Conservation (phyloP, 64 coral and sea anemone species). For the Platygyra sinensis region DNA sequence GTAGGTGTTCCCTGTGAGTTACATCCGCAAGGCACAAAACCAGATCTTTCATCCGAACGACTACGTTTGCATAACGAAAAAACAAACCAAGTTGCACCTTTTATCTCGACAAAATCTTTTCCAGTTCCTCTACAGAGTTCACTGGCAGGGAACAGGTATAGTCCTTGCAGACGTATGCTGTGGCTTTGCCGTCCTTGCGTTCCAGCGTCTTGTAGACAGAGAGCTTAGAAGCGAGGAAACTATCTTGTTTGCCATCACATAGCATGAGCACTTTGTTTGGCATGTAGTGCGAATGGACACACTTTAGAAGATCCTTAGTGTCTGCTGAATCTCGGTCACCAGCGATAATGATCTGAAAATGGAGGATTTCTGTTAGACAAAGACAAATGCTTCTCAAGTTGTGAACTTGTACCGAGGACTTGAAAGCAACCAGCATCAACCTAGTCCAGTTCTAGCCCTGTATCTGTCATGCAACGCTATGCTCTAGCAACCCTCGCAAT, state of each 20-base stretch:
- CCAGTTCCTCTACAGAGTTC: slow-evolving; percentile 72
- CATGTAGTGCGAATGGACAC: slow-evolving; percentile 82
- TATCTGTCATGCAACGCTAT: too few relatives aligned
- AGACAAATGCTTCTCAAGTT: neutral
- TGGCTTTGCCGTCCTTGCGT: slow-evolving; percentile 74
- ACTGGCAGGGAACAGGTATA: slow-evolving; percentile 83
- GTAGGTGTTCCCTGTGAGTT: too few relatives aligned
- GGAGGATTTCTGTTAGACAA: neutral
- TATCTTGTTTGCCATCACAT: slow-evolving; percentile 75
- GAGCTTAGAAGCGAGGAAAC: slow-evolving; percentile 77
- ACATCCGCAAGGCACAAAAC: too few relatives aligned
- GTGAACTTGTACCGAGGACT: neutral
- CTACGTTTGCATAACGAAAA: neutral
- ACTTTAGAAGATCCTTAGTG: slow-evolving; percentile 76
- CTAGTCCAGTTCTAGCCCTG: too few relatives aligned
- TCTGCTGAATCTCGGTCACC: slow-evolving; percentile 83
- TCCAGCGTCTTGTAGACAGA: slow-evolving; percentile 83
- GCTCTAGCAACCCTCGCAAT: too few relatives aligned
- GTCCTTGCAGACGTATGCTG: slow-evolving; percentile 91
- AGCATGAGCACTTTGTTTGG: slow-evolving; percentile 95
- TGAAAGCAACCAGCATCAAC: neutral
- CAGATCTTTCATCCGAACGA: too few relatives aligned
- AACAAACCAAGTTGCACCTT: neutral
- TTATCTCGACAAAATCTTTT: slow-evolving; percentile 55
- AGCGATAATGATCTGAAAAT: slow-evolving; percentile 87